Evolutionary conservation across 2,113 vertebrate genomes (phyloP), one percentile per base, ranked within the genome.

Genomic region (Rana temporaria): DNA sequence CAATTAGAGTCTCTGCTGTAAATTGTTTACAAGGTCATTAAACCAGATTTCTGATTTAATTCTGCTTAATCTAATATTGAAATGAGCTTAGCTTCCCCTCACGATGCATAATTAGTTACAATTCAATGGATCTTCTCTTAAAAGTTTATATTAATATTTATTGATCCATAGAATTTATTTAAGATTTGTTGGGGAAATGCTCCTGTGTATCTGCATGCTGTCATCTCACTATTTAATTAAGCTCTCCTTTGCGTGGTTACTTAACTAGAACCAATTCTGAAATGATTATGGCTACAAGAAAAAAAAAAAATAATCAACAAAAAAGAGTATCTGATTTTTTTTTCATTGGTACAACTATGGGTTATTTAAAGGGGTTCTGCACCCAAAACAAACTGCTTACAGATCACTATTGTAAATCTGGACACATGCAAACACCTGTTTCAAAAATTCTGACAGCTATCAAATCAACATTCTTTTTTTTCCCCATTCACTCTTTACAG

Each of bases 41-140:
- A 78, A 81, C 87, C 34, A 11, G 24, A 86, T 84, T 83, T 87
- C 77, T 87, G 84, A 84, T 81, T 78, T 87, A 86, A 87, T 72
- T 84, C 56, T 66, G 3, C 55, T 63, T 75, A 84, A 85, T 84
- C 55, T 81, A 81, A 84, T 85, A 87, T 79, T 85, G 88, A 91
- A 90, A 90, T 86, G 75, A 88, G 85, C 87, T 89, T 86, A 87
- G 86, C 87, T 85, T 75, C 79, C 64, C 52, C 85, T 87, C 65
- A 32, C 88, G 85, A 88, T 79, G 89, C 70, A 87, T 72, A 90
- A 93, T 91, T 90, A 92, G 81, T 82, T 90, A 81, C 85, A 89
- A 88, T 87, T 88, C 86, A 89, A 86, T 68, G 86, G 7, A 81
- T 84, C 90, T 88, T 87, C 85, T 92, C 90, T 84, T 84, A 83